These are phyloP conservation scores for Brevimyrus niger DNA, from an alignment of 2,113 vertebrate species.

Conservation along the genomic window DNA sequence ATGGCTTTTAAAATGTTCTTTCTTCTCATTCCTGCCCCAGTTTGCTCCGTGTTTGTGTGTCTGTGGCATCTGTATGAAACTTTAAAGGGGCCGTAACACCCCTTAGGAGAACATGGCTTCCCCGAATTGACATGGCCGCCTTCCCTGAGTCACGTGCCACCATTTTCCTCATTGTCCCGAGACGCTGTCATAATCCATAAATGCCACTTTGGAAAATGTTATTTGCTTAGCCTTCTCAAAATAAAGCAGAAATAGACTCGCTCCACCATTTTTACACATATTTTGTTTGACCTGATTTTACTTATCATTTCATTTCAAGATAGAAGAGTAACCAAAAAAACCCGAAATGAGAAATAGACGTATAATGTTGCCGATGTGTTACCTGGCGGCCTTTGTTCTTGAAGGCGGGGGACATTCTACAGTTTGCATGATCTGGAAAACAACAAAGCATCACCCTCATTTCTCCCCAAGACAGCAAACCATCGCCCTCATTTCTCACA, in stretches of 20 bases:
- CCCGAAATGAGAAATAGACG: not conserved
- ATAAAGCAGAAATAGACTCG: not conserved
- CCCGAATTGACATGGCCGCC: not conserved
- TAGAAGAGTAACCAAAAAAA: not conserved
- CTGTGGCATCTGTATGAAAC: not conserved
- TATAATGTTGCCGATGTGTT: not conserved
- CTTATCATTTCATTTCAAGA: not conserved
- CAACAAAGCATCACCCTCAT: not conserved
- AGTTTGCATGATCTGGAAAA: not conserved
- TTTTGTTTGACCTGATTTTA: not conserved
- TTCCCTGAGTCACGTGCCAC: not conserved
- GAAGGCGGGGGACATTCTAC: not conserved
- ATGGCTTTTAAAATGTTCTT: not conserved
- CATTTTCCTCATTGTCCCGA: not conserved
- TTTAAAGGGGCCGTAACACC: not conserved
- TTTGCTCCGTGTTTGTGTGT: not conserved
- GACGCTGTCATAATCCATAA: not conserved
- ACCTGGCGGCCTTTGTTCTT: not conserved
- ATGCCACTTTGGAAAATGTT: not conserved
- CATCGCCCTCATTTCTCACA: not conserved
- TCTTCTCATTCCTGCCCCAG: not conserved
- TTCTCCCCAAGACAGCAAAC: not conserved
- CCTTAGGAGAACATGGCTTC: not conserved
- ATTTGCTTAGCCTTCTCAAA: not conserved
- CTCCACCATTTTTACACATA: not conserved